Base-by-base conservation (phyloP, 2,888 invertebrate genomes). In the Dicyrtoma fusca region DNA sequence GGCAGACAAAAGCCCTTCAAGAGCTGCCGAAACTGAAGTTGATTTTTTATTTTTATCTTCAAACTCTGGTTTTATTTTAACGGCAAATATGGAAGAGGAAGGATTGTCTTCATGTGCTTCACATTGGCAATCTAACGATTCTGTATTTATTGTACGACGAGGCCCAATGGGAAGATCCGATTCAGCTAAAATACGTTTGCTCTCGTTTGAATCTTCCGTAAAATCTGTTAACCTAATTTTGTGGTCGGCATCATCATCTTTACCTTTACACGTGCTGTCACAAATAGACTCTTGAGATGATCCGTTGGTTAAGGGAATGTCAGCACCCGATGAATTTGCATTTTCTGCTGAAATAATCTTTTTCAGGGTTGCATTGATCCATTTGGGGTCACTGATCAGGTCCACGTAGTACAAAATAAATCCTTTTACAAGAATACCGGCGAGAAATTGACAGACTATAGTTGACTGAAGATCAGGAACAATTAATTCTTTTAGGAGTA, bases 391-490 rank as follows among this genome's bases (percentile, higher is more conserved):
- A 49, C 74, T 70, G 21, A 79, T 61, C 64, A 80, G 49, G 25
- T 80, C 77, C 25, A 73, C 72, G 59, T 79, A 80, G 63, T 79
- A 80, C n/a, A 80, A 63, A 44, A 79, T 59, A 62, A 77, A 75
- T 59, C 76, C 75, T 74, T 79, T 80, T 13, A 78, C 77, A 1
- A 80, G 65, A 53, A 79, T 77, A n/a, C 79, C 79, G 1, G 80
- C 73, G 55, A 80, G 49, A 61, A 80, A 79, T 72, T 78, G 77
- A 55, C 80, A 79, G 62, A 79, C 51, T 0, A 80, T 69, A 23
- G 68, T 47, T 4, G 79, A 80, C 44, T 74, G 76, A 49, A 80
- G 61, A 45, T 80, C 79, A 3, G 77, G 77, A 26, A 77, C 71
- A 6, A 74, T 62, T 6, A 79, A 72, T 21, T 79, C 77, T 53